Conservation (phyloP, 2,797 vertebrate genomes). For the Neosalanx taihuensis region DNA sequence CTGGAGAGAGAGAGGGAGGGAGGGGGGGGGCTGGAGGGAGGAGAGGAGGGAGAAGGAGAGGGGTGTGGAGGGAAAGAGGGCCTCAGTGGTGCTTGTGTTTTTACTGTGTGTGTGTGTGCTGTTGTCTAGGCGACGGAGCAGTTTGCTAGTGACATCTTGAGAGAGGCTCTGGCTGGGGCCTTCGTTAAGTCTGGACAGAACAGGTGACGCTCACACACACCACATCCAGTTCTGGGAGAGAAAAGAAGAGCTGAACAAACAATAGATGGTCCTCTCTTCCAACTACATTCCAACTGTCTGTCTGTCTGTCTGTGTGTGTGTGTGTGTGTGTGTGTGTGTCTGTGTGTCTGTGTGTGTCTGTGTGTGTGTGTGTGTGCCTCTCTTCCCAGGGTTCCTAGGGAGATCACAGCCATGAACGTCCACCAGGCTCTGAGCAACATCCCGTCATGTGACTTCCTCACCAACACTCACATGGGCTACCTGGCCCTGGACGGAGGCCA, state of each 20-base stretch:
- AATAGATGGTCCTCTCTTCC: neutral
- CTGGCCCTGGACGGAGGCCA: conserved; percentile 74
- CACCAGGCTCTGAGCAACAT: conserved; percentile 91
- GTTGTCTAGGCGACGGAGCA: conserved; percentile 87
- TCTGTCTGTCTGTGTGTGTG: neutral
- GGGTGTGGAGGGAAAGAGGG: too few species aligned
- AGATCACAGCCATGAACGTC: conserved; percentile 91
- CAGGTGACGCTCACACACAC: conserved; percentile 76
- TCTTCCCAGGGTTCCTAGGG: conserved; percentile 81
- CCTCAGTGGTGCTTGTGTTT: conserved; percentile 13
- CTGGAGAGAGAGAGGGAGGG: too few species aligned
- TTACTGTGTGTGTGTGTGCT: conserved; percentile 16
- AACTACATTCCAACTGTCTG: neutral
- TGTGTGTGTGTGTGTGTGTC: neutral
- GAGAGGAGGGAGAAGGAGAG: neutral
- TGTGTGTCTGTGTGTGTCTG: neutral
- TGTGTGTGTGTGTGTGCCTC: too few species aligned
- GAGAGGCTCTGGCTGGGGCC: conserved; percentile 87
- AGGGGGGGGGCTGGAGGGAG: neutral
- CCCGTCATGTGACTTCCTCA: conserved; percentile 95
- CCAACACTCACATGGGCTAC: conserved; percentile 93
- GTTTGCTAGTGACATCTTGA: conserved; percentile 90
- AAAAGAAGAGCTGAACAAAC: too few species aligned
- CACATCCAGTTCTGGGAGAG: neutral
- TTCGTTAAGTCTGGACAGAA: conserved; percentile 85